These are phyloP conservation scores for Eilema sororculum DNA, from an alignment of 2,888 invertebrate species.

Conservation along the genomic window DNA sequence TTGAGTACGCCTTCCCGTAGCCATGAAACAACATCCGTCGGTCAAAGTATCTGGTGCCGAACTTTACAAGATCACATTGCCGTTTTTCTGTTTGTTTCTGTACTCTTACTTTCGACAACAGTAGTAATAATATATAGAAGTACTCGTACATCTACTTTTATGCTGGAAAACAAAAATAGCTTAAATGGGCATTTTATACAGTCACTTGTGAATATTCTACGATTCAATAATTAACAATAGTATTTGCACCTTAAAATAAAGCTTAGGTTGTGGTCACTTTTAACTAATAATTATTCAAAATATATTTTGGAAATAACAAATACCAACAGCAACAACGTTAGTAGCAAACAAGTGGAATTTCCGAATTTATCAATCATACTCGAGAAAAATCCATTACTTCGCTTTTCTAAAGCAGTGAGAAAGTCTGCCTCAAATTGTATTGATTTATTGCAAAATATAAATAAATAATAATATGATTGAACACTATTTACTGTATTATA, in stretches of 20 bases:
- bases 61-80: conserved; percentile 3
- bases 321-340: no score
- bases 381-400: no score
- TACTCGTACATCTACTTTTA: not conserved
- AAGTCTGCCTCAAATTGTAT: not conserved
- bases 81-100: not conserved
- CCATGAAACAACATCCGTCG: conserved; percentile 10
- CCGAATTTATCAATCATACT: not conserved
- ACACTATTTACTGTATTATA: not conserved
- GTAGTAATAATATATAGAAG: not conserved
- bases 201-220: no score
- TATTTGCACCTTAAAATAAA: no score
- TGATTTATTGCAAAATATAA: not conserved
- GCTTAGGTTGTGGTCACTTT: no score
- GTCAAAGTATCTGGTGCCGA: not conserved
- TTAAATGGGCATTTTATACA: no score
- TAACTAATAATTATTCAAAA: no score
- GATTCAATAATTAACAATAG: no score
- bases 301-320: no score
- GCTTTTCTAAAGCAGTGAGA: no score
- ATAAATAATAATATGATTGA: not conserved
- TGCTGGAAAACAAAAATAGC: not conserved
- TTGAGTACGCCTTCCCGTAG: conserved; percentile 10
- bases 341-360: no score
- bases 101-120: not conserved